A percentile compares a stretch with the other conserved stretches of the same genome.
phyloP scores from a whole-genome alignment of 2,888 invertebrate species.

The Lamellibrachia columna region DNA sequence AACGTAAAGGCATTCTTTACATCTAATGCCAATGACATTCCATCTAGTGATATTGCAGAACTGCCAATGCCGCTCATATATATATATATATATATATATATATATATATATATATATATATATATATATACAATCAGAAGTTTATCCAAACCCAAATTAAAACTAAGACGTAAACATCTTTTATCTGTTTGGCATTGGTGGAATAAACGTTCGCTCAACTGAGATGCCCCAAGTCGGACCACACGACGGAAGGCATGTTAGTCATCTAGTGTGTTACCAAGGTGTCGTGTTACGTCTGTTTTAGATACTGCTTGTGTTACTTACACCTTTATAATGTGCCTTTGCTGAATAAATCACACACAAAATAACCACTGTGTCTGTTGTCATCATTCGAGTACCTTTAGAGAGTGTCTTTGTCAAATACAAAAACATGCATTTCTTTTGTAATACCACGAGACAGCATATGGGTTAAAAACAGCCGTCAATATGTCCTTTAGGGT shows the following conservation, averaged over 20 bases:
- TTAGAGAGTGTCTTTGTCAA: background rate
- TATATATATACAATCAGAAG: no score
- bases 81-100: no score
- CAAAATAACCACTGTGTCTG: background rate
- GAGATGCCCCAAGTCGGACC: no score
- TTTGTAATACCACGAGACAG: background rate
- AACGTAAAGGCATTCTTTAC: constrained; percentile 41
- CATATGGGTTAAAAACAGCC: no score
- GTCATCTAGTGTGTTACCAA: background rate
- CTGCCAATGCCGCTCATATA: constrained; percentile 31
- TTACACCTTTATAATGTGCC: background rate
- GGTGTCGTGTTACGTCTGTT: background rate
- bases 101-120: no score
- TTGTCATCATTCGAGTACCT: background rate
- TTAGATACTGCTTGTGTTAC: background rate
- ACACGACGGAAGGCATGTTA: background rate
- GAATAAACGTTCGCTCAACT: no score
- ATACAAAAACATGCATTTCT: background rate
- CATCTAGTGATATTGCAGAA: constrained; percentile 33
- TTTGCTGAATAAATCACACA: background rate
- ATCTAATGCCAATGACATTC: constrained; percentile 30
- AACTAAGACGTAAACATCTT: no score
- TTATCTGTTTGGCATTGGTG: no score
- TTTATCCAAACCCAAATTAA: no score
- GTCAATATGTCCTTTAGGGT: background rate